Evolutionary conservation across 2,888 invertebrate species (phyloP), one percentile per base, ranked within the genome.

Genomic region (Heliconius charithonia): DNA sequence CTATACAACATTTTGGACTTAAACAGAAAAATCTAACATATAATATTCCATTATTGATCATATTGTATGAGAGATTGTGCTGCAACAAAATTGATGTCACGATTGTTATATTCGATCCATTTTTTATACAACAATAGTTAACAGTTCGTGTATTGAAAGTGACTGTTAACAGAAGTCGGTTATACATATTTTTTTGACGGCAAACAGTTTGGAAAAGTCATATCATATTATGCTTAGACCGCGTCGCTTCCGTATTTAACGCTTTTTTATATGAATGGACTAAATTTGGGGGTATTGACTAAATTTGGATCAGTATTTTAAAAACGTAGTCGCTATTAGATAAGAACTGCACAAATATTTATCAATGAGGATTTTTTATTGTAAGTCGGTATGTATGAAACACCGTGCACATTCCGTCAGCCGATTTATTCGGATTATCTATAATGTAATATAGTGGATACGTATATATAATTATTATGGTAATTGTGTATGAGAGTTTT

Each of bases 371-470:
- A 72, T 72, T 32, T 86, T 88, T 74, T 74, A 63, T 62, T 45
- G 74, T 74, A 74, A 74, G 74, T 74, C 74, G 74, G 74, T 74
- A 74, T 74, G 74, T 74, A 74, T 74, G 74, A 63, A 74, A 72
- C 72, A 72, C 72, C 74, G 87, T 89, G 93, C 93, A 94, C 93
- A 94, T 94, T 94, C 94, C 94, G 93, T 94, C 93, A 92, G 84
- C 90, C 89, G 88, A 76, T 66, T 76, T 79, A 81, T 80, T 79
- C 62, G 76, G 71, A 87, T 88, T 87, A 87, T 87, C 87, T 63
- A 85, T 85, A 85, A 84, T 83, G 84, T 72, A 86, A 85, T 84
- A 83, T 88, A 89, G 87, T 85, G 87, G 89, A 86, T 86, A 85
- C 85, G 86, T 75, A 67, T 76, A 76, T 69, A n/a, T n/a, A 59